Evolutionary conservation across 2,797 vertebrate species (phyloP).

Genomic region (Lepus townsendii): DNA sequence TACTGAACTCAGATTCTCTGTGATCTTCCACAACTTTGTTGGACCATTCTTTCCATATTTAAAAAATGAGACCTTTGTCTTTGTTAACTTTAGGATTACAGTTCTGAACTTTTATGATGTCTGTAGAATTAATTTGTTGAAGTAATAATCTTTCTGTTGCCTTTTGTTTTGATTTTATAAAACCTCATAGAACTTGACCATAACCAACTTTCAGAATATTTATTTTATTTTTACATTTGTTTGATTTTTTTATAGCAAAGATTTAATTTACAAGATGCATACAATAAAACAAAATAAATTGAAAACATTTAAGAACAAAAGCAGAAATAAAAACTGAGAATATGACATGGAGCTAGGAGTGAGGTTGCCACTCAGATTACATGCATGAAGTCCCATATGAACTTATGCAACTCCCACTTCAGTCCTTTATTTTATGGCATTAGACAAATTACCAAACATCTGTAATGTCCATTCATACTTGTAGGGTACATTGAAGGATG

Average conservation of each 20-base stretch:
- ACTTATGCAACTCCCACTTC: background rate
- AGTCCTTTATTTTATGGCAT: background rate
- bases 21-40: constrained; percentile 19
- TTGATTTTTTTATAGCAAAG: constrained; percentile 38
- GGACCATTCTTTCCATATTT: background rate
- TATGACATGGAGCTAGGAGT: constrained; percentile 17
- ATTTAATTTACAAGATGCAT: background rate
- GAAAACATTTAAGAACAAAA: background rate
- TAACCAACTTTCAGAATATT: background rate
- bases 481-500: background rate
- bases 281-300: background rate
- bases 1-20: background rate
- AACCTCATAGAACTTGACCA: background rate
- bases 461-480: constrained; percentile 11
- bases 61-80: constrained; percentile 41
- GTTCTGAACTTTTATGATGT: constrained; percentile 17
- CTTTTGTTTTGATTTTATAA: constrained; percentile 23
- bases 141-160: background rate
- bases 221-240: constrained; percentile 35
- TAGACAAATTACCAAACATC: constrained; percentile 7
- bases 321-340: constrained; percentile 1
- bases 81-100: constrained; percentile 32
- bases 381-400: background rate
- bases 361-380: background rate
- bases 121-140: constrained; percentile 13